Percentiles rank a stretch among this genome's conserved stretches.
phyloP scores from a whole-genome alignment of 2,797 vertebrate genomes.

The Myotis pilosus region DNA sequence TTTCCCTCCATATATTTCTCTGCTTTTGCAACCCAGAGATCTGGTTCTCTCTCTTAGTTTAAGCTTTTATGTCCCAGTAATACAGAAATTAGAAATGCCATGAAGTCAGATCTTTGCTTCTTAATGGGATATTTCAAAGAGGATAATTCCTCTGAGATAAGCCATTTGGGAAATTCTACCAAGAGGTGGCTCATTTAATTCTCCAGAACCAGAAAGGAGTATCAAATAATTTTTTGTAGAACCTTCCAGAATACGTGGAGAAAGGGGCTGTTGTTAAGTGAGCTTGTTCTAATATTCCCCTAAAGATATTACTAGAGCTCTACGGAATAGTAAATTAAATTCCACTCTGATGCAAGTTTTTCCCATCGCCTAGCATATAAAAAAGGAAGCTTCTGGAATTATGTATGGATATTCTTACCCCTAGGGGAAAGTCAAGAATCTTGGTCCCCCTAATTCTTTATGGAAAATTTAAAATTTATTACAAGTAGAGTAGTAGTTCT shows the following conservation, averaged over 20 bases:
- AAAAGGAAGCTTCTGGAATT: slow-evolving; percentile 60
- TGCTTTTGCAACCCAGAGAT: slow-evolving; percentile 24
- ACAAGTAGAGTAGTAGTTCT: slow-evolving; percentile 60
- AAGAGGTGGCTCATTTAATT: neutral
- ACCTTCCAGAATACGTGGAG: neutral
- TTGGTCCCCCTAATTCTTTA: slow-evolving; percentile 64
- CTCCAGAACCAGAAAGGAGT: neutral
- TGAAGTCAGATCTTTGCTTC: slow-evolving; percentile 45
- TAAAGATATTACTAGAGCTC: slow-evolving; percentile 36
- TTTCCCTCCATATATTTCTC: neutral
- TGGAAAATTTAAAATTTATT: slow-evolving; percentile 69
- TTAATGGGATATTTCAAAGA: neutral
- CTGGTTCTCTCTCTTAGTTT: slow-evolving; percentile 31
- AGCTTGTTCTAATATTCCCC: neutral
- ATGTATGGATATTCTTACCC: slow-evolving; percentile 24
- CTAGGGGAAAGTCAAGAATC: slow-evolving; percentile 46
- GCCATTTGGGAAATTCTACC: neutral
- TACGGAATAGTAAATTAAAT: slow-evolving; percentile 54
- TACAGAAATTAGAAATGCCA: neutral
- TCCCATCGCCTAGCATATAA: neutral
- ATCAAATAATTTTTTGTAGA: slow-evolving; percentile 9
- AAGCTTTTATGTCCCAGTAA: slow-evolving; percentile 29
- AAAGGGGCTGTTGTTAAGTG: neutral
- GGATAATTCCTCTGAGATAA: neutral
- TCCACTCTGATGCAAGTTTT: slow-evolving; percentile 1